Conservation (phyloP, 1,140 invertebrate species). For the Apis dorsata region DNA sequence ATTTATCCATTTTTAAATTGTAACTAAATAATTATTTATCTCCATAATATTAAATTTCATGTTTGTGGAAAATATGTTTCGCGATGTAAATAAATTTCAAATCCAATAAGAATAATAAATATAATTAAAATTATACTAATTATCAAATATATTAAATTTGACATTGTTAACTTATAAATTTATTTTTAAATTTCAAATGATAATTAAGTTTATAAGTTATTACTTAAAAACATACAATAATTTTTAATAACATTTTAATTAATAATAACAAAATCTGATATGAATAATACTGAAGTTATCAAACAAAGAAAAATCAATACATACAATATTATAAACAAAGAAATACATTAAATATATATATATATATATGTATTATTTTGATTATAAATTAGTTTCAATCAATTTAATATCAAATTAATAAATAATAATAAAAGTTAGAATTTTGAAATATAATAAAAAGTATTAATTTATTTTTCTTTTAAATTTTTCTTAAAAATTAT, state of each 20-base stretch:
- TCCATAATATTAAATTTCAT: background rate
- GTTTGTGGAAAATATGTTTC: constrained; percentile 68
- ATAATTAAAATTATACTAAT: constrained; percentile 53
- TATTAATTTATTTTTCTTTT: background rate
- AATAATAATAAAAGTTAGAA: background rate
- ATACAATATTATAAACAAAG: background rate
- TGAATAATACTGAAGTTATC: constrained; percentile 41
- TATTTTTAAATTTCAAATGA: background rate
- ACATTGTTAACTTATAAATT: constrained; percentile 40
- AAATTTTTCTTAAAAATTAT: background rate
- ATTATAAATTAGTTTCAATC: background rate
- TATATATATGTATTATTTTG: background rate
- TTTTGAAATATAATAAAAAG: background rate
- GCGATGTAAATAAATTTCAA: constrained; percentile 71
- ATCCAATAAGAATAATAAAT: constrained; percentile 64
- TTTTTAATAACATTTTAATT: background rate
- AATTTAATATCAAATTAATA: background rate
- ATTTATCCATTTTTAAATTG: background rate
- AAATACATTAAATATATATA: background rate
- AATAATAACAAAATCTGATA: background rate
- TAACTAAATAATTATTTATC: constrained; percentile 7
- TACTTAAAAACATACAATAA: constrained; percentile 24
- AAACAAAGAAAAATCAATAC: constrained; percentile 10
- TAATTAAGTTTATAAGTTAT: constrained; percentile 38
- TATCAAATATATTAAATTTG: constrained; percentile 57